Evolutionary conservation across 2,888 invertebrate genomes (phyloP).

Genomic region (Drosophila nr. perissopoda): DNA sequence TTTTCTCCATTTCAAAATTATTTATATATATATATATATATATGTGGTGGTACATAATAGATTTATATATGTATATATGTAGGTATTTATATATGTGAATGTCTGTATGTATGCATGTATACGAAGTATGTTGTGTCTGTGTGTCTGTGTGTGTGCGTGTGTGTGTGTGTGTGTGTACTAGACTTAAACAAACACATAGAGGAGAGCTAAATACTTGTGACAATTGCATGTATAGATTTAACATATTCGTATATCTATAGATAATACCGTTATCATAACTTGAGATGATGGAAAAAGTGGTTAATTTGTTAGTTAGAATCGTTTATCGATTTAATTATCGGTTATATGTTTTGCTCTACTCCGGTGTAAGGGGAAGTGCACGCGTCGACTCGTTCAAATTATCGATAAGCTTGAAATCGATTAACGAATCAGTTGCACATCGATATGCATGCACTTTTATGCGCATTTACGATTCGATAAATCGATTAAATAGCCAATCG

Average conservation of each 20-base stretch:
- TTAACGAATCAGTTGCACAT: not conserved
- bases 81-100: constrained; percentile 5
- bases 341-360: constrained; percentile 10
- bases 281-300: constrained; percentile 36
- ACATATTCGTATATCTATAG: constrained; percentile 17
- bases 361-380: not conserved
- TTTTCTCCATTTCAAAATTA: constrained; percentile 1
- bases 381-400: not conserved
- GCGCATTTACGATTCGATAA: not conserved
- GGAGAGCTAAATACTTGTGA: constrained; percentile 51
- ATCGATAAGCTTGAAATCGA: constrained; percentile 14
- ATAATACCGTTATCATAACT: constrained; percentile 28
- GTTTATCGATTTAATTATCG: constrained; percentile 28
- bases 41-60: constrained; percentile 20
- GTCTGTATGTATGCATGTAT: constrained; percentile 5
- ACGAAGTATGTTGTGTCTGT: not conserved
- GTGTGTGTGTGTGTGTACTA: constrained; percentile 29
- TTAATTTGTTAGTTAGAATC: constrained; percentile 38
- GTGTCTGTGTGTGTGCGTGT: constrained; percentile 5
- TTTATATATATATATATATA: not conserved
- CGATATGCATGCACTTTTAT: not conserved
- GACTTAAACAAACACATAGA: constrained; percentile 48
- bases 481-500: not conserved
- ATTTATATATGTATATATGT: constrained; percentile 18
- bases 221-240: constrained; percentile 28